Base-by-base conservation (phyloP, 2,888 invertebrate species). In the Agriopis marginaria region DNA sequence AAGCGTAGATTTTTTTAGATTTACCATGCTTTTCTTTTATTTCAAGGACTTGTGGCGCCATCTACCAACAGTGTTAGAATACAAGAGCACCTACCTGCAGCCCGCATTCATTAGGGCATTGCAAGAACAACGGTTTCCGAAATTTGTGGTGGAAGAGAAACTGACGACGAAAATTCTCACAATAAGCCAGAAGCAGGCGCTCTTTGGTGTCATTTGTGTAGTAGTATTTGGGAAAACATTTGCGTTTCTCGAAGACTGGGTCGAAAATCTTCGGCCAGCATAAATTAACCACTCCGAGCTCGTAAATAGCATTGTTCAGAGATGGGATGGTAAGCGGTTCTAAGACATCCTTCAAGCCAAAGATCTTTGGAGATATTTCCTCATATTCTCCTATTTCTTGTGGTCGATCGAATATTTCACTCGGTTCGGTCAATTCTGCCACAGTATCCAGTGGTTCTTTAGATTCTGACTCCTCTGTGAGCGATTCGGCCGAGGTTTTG, bases 161-260 rank as follows among this genome's bases (percentile, higher is more conserved):
- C 80, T 97, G 97, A 62, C 95, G 94, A 14, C 97, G 95, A 83
- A 97, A 97, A 86, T 97, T 97, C 87, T 97, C 97, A 0, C 97
- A 96, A 79, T 97, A 97, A 63, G 97, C 94, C 55, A 97, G 86
- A 10, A 97, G 82, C 12, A 97, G 84, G 61, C 96, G 95, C 85
- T 98, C 97, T 83, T 97, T 97, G 23, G 95, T 89, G 14, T 92
- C 95, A 76, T 97, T 95, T 3, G 93, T 95, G 66, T 95, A 95
- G 82, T 97, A 97, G 66, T 95, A 95, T 63, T 89, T 89, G 0
- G 97, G 96, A 80, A 96, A 96, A 81, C 95, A 94, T 7, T 91
- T 93, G 40, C 95, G 88, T 42, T 93, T 93, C 80, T 95, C 95
- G 79, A 96, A 96, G 2, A 95, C 89, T 0, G 95, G 95, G 40